phyloP scores from a whole-genome alignment of 2,888 invertebrate genomes.

The Chrysodeixis includens region DNA sequence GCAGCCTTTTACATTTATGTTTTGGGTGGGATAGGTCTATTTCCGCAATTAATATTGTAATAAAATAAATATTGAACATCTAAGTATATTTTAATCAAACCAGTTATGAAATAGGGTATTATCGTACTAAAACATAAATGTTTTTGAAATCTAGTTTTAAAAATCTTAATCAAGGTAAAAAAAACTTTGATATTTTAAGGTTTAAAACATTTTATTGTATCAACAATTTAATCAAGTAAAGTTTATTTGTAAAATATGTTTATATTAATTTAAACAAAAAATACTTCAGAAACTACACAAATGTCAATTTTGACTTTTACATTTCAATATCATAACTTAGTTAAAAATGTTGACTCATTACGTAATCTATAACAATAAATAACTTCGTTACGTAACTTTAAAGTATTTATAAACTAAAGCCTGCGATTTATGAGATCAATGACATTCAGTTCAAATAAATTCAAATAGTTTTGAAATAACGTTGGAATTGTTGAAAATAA shows the following conservation, averaged over 20 bases:
- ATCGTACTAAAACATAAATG: background rate
- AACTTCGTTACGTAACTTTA: background rate
- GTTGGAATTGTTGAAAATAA: background rate
- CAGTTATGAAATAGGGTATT: background rate
- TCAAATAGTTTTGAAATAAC: background rate
- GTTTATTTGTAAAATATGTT: no score
- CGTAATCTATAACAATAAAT: background rate
- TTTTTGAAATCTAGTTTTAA: background rate
- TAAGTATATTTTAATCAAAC: background rate
- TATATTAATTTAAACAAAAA: no score
- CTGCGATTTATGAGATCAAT: background rate
- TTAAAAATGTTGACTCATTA: background rate
- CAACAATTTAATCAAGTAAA: no score
- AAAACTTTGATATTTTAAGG: no score
- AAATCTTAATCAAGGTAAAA: no score
- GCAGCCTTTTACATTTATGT: no score
- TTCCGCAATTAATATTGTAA: constrained; percentile 1
- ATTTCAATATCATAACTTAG: background rate
- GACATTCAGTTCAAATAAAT: background rate
- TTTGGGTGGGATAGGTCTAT: no score
- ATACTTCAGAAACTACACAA: no score
- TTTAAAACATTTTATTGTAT: no score
- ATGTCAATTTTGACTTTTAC: no score
- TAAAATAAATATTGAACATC: background rate
- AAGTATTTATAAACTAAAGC: background rate